Evolutionary conservation across 2,113 vertebrate genomes (phyloP), one percentile per base, ranked within the genome.

Genomic region (Strix uralensis): DNA sequence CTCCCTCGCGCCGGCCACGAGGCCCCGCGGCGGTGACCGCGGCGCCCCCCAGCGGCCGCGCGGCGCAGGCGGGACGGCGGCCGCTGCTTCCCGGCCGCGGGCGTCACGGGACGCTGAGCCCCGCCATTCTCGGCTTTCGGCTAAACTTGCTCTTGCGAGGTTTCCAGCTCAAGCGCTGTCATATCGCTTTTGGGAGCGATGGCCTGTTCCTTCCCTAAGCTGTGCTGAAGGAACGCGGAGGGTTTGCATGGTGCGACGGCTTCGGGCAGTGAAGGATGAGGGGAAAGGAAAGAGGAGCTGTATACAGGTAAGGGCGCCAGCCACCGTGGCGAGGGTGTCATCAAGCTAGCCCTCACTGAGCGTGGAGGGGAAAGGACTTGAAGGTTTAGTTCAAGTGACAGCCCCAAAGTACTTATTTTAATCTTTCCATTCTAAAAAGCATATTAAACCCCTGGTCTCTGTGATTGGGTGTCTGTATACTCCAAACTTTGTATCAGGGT

Each of bases 241-340:
- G 52, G 21, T 9, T 13, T 5, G 62, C 25, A 2, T 1, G 73
- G 2, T 4, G 66, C 34, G 6, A 3, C 20, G 0, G 58, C 46
- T 44, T 9, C 59, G 7, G 49, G 25, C 67, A 1, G 16, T 7
- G 10, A 5, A 3, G 54, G 44, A 0, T 9, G 81, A 6, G 0
- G 21, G 42, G 20, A 3, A 21, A 5, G 58, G 10, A 2, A 27
- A 27, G 44, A 16, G 26, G 49, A 30, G 34, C 23, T 8, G 15
- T 3, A 0, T 1, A 9, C 0, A 3, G 38, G 36, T 10, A 27
- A 36, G 54, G 40, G 1, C 2, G 5, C 14, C 18, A 14, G 2
- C 0, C 8, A 0, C 7, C 6, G 0, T 0, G 14, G 23, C 1
- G 7, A 7, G 11, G 27, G 13, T 10, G 1, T 12, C 10, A 0